These are phyloP conservation scores for Eulemur rufifrons DNA, from an alignment of 2,113 vertebrate species.

Conservation along the genomic window DNA sequence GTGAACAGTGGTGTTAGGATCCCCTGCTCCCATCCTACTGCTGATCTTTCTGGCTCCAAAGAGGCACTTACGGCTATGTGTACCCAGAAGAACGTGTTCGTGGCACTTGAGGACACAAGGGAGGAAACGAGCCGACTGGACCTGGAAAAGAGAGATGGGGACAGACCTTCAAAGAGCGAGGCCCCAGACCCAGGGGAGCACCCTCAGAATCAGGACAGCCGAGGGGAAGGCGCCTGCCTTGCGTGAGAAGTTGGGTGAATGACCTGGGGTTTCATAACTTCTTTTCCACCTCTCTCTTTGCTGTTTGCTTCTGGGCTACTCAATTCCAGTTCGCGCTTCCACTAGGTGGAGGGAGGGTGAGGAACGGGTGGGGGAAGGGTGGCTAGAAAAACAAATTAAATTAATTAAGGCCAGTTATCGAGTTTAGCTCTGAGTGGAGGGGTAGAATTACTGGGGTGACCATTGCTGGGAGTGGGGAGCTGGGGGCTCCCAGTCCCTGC, in stretches of 20 bases:
- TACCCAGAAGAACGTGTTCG: neutral
- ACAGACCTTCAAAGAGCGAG: neutral
- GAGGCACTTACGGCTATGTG: neutral
- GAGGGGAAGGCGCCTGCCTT: neutral
- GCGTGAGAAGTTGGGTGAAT: neutral
- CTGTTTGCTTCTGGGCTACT: neutral
- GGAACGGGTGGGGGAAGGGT: neutral
- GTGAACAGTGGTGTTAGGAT: neutral
- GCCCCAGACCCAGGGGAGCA: neutral
- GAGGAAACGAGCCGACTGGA: neutral
- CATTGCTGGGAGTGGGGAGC: fast-evolving
- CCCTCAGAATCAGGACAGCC: no score
- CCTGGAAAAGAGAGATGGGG: neutral
- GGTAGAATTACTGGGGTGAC: neutral
- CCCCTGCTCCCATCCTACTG: neutral
- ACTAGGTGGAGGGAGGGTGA: neutral
- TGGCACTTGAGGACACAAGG: neutral
- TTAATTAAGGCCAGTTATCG: neutral
- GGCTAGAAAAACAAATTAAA: neutral
- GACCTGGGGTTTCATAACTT: neutral
- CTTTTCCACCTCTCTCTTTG: neutral
- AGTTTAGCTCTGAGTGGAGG: neutral
- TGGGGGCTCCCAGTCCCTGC: fast-evolving
- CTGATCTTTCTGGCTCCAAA: neutral
- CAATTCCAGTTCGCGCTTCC: neutral